These are phyloP conservation scores for Nomia melanderi DNA, from an alignment of 1,140 invertebrate genomes.

Conservation along the genomic window DNA sequence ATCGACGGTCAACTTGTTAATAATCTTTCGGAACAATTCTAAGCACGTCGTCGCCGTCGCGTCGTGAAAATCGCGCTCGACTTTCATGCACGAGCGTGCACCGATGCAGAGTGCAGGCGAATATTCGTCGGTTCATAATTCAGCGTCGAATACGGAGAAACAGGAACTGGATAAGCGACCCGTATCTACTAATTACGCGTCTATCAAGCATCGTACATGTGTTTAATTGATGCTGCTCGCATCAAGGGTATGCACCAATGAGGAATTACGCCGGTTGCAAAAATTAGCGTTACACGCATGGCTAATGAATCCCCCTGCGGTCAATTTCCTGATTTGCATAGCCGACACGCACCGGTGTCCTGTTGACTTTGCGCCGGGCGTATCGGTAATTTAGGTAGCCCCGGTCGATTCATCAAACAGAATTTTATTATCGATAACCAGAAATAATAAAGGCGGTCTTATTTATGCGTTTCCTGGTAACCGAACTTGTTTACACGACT, in stretches of 20 bases:
- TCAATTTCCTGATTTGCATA: slow-evolving; percentile 45
- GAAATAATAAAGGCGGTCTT: slow-evolving; percentile 20
- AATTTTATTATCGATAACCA: slow-evolving; percentile 32
- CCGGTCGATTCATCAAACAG: slow-evolving; percentile 43
- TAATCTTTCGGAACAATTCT: too few species aligned
- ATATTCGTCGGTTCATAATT: slow-evolving; percentile 47
- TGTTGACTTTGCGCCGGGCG: background rate
- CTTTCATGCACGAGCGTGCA: background rate
- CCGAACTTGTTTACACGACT: background rate
- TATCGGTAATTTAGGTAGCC: slow-evolving; percentile 35
- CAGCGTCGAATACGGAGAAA: slow-evolving; percentile 35
- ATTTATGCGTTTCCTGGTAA: slow-evolving; percentile 15
- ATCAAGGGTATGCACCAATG: slow-evolving; percentile 37
- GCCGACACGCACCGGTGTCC: slow-evolving; percentile 9
- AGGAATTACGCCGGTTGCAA: slow-evolving; percentile 32
- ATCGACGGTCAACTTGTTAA: too few species aligned
- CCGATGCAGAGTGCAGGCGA: background rate
- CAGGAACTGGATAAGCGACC: slow-evolving; percentile 44
- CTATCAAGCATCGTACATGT: slow-evolving; percentile 45
- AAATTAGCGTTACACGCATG: slow-evolving; percentile 36
- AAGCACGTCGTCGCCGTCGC: background rate
- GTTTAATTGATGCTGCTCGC: slow-evolving; percentile 57
- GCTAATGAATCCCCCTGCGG: slow-evolving; percentile 48
- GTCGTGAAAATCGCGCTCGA: slow-evolving; percentile 16
- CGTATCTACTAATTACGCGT: slow-evolving; percentile 61